Evolutionary conservation across 1,140 invertebrate genomes (phyloP), one percentile per base, ranked within the genome.

Genomic region (Aphelenchoides fujianensis): DNA sequence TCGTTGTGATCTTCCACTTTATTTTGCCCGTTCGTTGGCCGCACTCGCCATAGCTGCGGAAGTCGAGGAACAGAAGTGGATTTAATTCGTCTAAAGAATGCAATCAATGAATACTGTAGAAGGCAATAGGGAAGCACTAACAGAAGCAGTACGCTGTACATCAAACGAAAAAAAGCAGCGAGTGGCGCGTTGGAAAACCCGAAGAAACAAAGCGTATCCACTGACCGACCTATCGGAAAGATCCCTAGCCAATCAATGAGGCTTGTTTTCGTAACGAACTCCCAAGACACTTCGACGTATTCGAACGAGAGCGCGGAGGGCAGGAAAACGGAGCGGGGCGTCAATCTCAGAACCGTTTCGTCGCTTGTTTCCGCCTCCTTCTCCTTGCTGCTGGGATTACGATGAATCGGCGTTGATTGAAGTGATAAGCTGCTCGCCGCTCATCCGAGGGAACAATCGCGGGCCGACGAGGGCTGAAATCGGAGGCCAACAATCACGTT

Each of bases 1-100:
- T 30, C 16, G 9, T 23, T 0, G 63, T 66, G 16, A 66, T 30
- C 53, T 66, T 66, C 63, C 63, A 66, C 41, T 66, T 37, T 19
- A 66, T 37, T 16, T 30, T 12, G 3, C n/a, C n/a, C n/a, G n/a
- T n/a, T n/a, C 86, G 86, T 30, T 75, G 80, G 23, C 85, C 85
- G 74, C 77, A 84, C 16, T 83, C 78, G 27, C 86, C 86, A 64
- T 85, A 79, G 48, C 78, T 85, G 74, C 85, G 85, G 69, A 84
- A 85, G 57, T 88, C 86, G 54, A 86, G 71, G 70, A 84, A 87
- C 59, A 84, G 64, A 41, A 84, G 73, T 7, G 85, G 85, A 64
- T 85, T 81, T 52, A 35, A 37, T 53, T 79, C 80, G 34, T 82
- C 77, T 78, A 34, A 30, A 79, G 53, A 37, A 7, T 2, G 23